Base-by-base conservation (phyloP, 2,888 invertebrate species). In the Rhodophaea formosa region DNA sequence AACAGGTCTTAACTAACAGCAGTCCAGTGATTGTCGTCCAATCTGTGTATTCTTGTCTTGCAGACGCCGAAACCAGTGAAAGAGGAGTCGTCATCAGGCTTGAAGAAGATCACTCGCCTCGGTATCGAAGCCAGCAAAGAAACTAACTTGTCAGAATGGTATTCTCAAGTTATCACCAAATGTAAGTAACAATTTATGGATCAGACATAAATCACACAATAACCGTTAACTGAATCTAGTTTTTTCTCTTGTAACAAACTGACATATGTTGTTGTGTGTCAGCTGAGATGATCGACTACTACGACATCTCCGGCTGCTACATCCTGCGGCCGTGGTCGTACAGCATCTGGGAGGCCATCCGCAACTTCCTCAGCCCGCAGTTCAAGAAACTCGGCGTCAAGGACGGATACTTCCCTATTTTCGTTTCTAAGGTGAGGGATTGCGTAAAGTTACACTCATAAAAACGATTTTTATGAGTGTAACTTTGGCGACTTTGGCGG, bases 251-350 rank as follows among this genome's bases (percentile, higher is more conserved):
- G 23, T 23, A 5, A 5, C 23, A 3, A 23, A 23, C 23, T 23
- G 23, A 23, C 23, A 23, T 35, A 51, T 58, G 49, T 53, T 55
- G 29, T 5, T 23, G 5, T 23, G 23, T 65, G 67, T 0, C 77
- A 91, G 91, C 98, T 47, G 99, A 99, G 88, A 94, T 99, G 94
- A 99, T 99, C 57, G 99, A 99, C 82, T 99, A 99, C 89, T 99
- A 99, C 82, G 99, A 99, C 85, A 98, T 99, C 5, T 98, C 98
- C 55, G 99, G 99, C 0, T 99, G 99, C 86, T 99, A 99, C 86
- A 98, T 99, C 72, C 93, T 99, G 56, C 95, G 99, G 16, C 99
- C 98, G 8, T 99, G 99, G 99, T 96, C 99, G 10, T 99, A 94
- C 86, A 94, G 96, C 59, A 97, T 99, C 72, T 99, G 99, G 99